A percentile compares a stretch with the other conserved stretches of the same genome.
Conservation (phyloP, 2,888 invertebrate genomes). For the Apocheima hispidaria region DNA sequence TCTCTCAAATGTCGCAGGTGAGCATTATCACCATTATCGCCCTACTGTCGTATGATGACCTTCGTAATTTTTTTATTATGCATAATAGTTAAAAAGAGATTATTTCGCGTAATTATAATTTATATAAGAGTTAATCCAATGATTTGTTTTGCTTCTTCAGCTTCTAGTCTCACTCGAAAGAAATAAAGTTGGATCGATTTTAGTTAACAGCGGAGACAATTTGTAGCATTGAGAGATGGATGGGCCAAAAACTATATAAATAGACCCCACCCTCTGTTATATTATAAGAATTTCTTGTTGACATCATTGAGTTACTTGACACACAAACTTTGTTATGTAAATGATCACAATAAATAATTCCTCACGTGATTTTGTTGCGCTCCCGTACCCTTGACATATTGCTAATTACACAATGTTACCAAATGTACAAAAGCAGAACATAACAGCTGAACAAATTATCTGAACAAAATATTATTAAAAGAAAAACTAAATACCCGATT, state of each 20-base stretch:
- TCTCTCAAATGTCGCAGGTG: conserved; percentile 84
- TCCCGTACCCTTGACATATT: conserved; percentile 28
- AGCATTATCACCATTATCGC: conserved; percentile 2
- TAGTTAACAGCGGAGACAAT: background rate
- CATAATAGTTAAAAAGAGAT: background rate
- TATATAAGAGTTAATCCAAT: too few relatives aligned
- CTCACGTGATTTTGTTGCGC: conserved; percentile 26
- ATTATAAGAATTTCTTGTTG: conserved; percentile 1
- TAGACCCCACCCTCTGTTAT: conserved; percentile 9
- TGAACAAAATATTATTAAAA: background rate
- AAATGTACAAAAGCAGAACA: background rate
- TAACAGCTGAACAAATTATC: conserved; percentile 2
- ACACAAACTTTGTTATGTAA: conserved; percentile 14
- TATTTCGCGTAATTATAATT: background rate
- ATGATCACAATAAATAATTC: conserved; percentile 8
- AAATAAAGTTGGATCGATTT: background rate
- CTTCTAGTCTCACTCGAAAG: background rate
- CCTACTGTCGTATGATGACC: background rate
- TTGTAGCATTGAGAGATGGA: background rate
- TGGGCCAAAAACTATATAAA: conserved; percentile 11
- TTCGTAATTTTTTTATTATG: background rate
- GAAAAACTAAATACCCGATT: too few relatives aligned
- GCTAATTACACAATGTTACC: conserved; percentile 5
- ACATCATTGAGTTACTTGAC: conserved; percentile 1
- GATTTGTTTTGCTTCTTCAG: background rate